Percentiles rank a stretch among this genome's conserved stretches.
phyloP scores from a whole-genome alignment of 2,113 vertebrate genomes.

The Thryonomys swinderianus region DNA sequence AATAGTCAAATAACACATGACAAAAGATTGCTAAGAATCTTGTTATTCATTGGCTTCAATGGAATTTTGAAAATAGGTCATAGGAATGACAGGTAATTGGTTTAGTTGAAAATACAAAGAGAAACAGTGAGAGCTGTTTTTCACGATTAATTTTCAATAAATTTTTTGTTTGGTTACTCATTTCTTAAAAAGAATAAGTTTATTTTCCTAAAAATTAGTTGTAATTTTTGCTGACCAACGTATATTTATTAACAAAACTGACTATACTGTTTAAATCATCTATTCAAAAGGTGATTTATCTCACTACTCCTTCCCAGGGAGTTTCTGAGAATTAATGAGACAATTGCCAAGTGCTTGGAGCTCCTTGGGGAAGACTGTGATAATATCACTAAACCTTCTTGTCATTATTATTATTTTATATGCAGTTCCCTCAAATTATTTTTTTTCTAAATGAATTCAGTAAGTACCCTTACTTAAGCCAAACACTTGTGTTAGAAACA shows the following conservation, averaged over 20 bases:
- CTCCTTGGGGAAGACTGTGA: conserved; percentile 52
- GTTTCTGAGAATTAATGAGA: conserved; percentile 69
- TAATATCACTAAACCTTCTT: conserved; percentile 53
- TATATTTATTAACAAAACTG: not conserved
- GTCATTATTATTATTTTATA: conserved; percentile 62
- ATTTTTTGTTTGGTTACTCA: not conserved
- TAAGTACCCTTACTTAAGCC: not conserved
- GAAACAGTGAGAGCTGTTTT: conserved; percentile 18
- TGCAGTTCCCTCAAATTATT: not conserved
- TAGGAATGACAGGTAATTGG: conserved; percentile 60
- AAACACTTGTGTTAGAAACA: not conserved
- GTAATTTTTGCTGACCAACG: conserved; percentile 14
- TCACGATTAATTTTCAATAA: conserved; percentile 53
- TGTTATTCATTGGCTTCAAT: conserved; percentile 68
- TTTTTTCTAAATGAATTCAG: not conserved
- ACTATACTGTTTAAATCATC: conserved; percentile 33
- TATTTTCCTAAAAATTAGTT: conserved; percentile 7
- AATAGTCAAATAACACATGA: conserved; percentile 75
- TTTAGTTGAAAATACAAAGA: conserved; percentile 44
- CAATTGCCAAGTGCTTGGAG: conserved; percentile 3
- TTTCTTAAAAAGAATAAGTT: conserved; percentile 28
- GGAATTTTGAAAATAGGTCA: conserved; percentile 74
- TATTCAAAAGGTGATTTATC: conserved; percentile 67
- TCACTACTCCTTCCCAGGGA: conserved; percentile 25
- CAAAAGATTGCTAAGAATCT: conserved; percentile 61